Percentiles rank a stretch among this genome's conserved stretches.
These are phyloP conservation scores for Cotesia typhae DNA, from an alignment of 1,140 invertebrate species.

Conservation along the genomic window DNA sequence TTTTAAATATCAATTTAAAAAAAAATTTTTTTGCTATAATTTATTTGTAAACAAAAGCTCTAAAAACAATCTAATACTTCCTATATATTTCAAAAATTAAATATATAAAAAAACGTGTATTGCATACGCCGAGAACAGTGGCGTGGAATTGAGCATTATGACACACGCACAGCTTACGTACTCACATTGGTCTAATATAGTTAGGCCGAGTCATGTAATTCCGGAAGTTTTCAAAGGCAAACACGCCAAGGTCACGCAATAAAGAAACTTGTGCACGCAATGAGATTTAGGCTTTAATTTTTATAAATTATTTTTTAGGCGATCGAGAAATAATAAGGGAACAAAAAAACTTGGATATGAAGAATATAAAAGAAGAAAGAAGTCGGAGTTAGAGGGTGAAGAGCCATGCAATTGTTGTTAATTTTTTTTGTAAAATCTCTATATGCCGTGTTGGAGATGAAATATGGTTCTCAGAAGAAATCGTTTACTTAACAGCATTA, in stretches of 20 bases:
- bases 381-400: not conserved
- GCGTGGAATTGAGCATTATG: slow-evolving; percentile 14
- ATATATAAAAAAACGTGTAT: no score
- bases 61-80: no score
- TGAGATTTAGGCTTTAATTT: slow-evolving; percentile 4
- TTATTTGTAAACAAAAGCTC: no score
- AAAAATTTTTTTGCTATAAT: no score
- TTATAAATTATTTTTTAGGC: not conserved
- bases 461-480: no score
- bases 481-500: not conserved
- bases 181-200: not conserved
- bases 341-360: not conserved
- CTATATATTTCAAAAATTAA: no score
- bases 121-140: not conserved
- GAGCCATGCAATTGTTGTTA: slow-evolving; percentile 33
- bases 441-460: not conserved
- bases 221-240: slow-evolving; percentile 21
- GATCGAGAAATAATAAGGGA: not conserved
- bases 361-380: not conserved
- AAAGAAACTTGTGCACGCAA: slow-evolving; percentile 8
- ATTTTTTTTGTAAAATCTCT: slow-evolving; percentile 31
- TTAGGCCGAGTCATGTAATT: slow-evolving; percentile 9
- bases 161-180: not conserved
- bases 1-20: no score
- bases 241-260: slow-evolving; percentile 23